Base-by-base conservation (phyloP, 2,797 vertebrate genomes). In the Cynodonichthys magdalenae region DNA sequence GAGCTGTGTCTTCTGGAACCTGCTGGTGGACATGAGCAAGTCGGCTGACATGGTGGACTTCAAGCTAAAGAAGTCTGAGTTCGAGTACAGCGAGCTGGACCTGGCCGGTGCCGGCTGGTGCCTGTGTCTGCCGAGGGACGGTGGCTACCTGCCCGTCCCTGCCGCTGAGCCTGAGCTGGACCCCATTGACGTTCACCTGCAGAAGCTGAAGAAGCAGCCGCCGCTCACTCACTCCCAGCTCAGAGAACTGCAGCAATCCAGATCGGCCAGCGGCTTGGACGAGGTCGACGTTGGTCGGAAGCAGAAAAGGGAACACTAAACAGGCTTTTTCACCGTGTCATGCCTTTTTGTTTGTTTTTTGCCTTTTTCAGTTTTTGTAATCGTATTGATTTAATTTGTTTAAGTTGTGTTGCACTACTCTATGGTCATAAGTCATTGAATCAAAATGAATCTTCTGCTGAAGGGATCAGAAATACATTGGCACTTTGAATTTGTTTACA, bases 1-100 rank as follows among this genome's bases (percentile, higher is more conserved):
- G 77, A 94, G 94, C 82, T 95, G 94, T 75, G 57, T 94, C 1
- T 96, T 96, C 77, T 96, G 96, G 95, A 95, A 93, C 73, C 88
- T 95, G 55, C 93, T 96, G 63, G 76, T 95, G 3, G 89, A 93
- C 68, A 94, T 96, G 88, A 94, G 90, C 52, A 62, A 86, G 41
- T 90, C 93, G 0, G 27, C 54, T 5, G 95, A 97, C 84, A 88
- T 92, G 18, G 92, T 95, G 56, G 96, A 97, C 87, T 96, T 94
- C 86, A 93, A 68, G 41, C 82, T 93, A 67, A 91, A 92, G 63
- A 65, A 67, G 61, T 31, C 70, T 0, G 91, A 91, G n/a, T 83
- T 94, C 2, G 64, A 90, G 44, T 92, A 92, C 20, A 87, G 84
- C 12, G 77, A 93, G 0, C 86, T 96, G 80, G 96, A 97, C 69